Evolutionary conservation across 2,888 invertebrate genomes (phyloP), one percentile per base, ranked within the genome.

Genomic region (Litoditis marina): DNA sequence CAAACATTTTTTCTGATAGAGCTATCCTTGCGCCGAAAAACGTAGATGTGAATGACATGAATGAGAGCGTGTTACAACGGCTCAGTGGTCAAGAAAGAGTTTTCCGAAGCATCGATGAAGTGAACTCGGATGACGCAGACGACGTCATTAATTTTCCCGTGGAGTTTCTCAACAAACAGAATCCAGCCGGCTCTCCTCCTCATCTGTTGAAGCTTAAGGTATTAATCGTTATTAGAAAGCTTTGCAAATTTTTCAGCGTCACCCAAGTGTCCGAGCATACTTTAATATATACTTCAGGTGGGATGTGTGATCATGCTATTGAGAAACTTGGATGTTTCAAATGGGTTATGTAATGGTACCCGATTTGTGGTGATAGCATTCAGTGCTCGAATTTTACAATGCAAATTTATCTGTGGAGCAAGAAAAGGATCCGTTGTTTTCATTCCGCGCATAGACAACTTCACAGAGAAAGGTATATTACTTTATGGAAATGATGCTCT

Each of bases 21-120:
- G 58, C 62, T 2, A 65, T 65, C n/a, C 55, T 65, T 3, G 25
- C 55, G 22, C 58, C 65, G 3, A 42, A 55, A 7, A 65, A 62
- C 36, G 51, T 44, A 25, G 34, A 62, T 27, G 58, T 53, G 3
- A 34, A 60, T 8, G 7, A 47, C n/a, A 22, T 65, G 8, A 66
- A 66, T 42, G 50, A 50, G 16, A 0, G 54, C 1, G 31, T 66
- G 16, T 44, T 66, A 6, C 50, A 34, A 8, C 54, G 13, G 28
- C 39, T 63, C n/a, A n/a, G n/a, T n/a, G n/a, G n/a, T n/a, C 2
- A 46, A 46, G 28, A n/a, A 19, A 11, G 28, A 30, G 31, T 44
- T 2, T 56, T 46, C 27, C 2, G 27, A 2, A 46, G 56, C 8
- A 25, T 22, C 5, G 53, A 52, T 16, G 19, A 19, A 16, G 27